These are phyloP conservation scores for Alectoris magna DNA, from an alignment of 2,797 vertebrate species.

Conservation along the genomic window DNA sequence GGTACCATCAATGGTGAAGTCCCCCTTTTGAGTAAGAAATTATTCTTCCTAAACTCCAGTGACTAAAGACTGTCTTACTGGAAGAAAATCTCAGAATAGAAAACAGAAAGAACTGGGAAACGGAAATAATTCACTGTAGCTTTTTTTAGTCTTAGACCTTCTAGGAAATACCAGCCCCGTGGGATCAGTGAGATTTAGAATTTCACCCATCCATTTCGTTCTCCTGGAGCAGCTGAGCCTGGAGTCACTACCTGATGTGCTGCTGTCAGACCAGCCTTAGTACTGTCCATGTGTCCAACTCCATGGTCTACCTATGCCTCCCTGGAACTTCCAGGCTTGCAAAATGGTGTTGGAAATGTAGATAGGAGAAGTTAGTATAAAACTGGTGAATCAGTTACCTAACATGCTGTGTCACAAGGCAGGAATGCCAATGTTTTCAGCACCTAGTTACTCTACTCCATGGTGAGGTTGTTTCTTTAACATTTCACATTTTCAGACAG, in stretches of 20 bases:
- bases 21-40: conserved; percentile 1
- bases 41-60: background rate
- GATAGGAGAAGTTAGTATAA: conserved; percentile 31
- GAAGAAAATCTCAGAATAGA: conserved; percentile 35
- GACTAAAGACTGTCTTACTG: background rate
- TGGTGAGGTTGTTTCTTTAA: background rate
- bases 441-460: background rate
- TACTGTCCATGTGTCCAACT: background rate
- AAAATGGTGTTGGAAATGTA: conserved; percentile 34
- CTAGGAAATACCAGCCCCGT: background rate
- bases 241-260: background rate
- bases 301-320: background rate
- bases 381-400: conserved; percentile 22
- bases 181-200: background rate
- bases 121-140: rapidly evolving
- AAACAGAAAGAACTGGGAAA: conserved; percentile 9
- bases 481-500: background rate
- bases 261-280: conserved; percentile 10
- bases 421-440: conserved; percentile 45
- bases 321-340: conserved; percentile 69
- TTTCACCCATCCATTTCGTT: background rate
- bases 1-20: background rate
- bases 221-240: background rate
- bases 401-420: background rate
- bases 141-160: background rate